These are phyloP conservation scores for Nycteola revayana DNA, from an alignment of 2,888 invertebrate genomes.

Conservation along the genomic window DNA sequence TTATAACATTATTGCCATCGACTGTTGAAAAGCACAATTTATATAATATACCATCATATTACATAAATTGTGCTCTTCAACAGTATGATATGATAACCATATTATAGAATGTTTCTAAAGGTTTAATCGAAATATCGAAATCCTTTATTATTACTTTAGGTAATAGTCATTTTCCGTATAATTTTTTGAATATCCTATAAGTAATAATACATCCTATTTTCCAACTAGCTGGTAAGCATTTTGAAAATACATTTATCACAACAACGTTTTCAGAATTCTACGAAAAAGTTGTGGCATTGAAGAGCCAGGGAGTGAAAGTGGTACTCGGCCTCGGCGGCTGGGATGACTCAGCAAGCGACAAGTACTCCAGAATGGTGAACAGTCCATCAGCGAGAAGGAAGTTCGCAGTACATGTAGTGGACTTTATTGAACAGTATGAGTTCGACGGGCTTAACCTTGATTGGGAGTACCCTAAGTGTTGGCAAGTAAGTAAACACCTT, in stretches of 20 bases:
- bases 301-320: constrained; percentile 88
- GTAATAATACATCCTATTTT: no score
- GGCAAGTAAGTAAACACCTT: constrained; percentile 89
- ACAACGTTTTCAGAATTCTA: constrained; percentile 90
- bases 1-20: no score
- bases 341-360: constrained; percentile 96
- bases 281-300: constrained; percentile 90
- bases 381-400: constrained; percentile 85
- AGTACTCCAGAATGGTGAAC: constrained; percentile 92
- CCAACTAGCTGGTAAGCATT: no score
- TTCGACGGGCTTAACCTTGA: constrained; percentile 96
- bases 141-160: neutral
- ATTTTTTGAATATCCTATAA: no score
- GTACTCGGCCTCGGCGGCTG: constrained; percentile 96
- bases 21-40: no score
- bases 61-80: no score
- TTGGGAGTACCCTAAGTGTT: constrained; percentile 97
- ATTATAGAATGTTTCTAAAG: no score
- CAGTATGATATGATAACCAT: no score
- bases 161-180: no score
- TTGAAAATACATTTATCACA: no score
- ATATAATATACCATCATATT: no score
- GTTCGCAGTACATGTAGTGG: constrained; percentile 88
- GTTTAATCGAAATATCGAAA: neutral
- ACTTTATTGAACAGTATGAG: constrained; percentile 89